Conservation (phyloP, 2,888 invertebrate genomes). For the Hyalella azteca region DNA sequence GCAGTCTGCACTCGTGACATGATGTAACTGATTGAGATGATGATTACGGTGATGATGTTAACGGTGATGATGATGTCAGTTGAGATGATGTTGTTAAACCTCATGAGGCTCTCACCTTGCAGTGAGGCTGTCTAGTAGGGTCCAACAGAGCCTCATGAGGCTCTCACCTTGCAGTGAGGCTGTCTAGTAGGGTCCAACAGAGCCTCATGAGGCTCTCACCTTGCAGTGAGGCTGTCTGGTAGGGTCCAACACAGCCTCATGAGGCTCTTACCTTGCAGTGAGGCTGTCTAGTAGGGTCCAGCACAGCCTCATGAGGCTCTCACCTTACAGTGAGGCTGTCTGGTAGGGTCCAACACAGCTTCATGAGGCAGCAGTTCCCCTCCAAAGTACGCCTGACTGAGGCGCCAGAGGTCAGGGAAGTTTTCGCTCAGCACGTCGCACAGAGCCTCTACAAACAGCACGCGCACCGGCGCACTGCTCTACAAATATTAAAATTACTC, state of each 20-base stretch:
- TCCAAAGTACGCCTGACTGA: slow-evolving; percentile 92
- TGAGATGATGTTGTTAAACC: no score
- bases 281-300: slow-evolving; percentile 73
- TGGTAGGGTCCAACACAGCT: slow-evolving; percentile 69
- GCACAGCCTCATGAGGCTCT: slow-evolving; percentile 42
- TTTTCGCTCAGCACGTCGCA: slow-evolving; percentile 76
- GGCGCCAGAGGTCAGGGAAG: slow-evolving; percentile 92
- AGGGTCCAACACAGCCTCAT: slow-evolving; percentile 65
- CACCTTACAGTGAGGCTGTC: slow-evolving; percentile 80
- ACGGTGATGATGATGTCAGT: no score
- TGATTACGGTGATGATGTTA: no score
- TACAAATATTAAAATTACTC: no score
- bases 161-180: no score
- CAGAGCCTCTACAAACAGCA: slow-evolving; percentile 80
- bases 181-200: no score
- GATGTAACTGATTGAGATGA: no score
- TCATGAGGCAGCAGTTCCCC: slow-evolving; percentile 72
- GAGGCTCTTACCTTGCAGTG: slow-evolving; percentile 73
- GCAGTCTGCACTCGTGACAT: no score
- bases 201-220: no score
- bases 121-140: slow-evolving; percentile 74
- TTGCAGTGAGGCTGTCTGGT: slow-evolving; percentile 80
- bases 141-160: slow-evolving; percentile 64
- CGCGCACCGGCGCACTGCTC: slow-evolving; percentile 70
- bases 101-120: slow-evolving; percentile 74